Evolutionary conservation across 2,797 vertebrate species (phyloP).

Genomic region (Meda fulgida): DNA sequence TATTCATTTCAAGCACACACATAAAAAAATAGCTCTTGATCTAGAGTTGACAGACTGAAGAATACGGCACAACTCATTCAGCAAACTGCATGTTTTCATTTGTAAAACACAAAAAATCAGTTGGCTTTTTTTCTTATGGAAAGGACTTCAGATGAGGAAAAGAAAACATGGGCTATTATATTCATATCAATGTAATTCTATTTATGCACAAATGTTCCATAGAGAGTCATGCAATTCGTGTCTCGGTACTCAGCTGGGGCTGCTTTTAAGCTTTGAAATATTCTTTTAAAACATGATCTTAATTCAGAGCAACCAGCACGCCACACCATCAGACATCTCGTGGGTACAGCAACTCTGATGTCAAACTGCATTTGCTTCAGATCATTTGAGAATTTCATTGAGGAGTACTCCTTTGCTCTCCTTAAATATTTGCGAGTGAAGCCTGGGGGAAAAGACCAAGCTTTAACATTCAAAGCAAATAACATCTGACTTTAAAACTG

Average conservation of each 20-base stretch:
- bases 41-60: background rate
- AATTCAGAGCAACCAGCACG: conserved; percentile 61
- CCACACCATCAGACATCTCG: conserved; percentile 64
- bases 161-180: conserved; percentile 57
- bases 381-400: conserved; percentile 61
- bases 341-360: conserved; percentile 62
- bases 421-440: conserved; percentile 58
- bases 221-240: conserved; percentile 59
- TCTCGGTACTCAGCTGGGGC: conserved; percentile 50
- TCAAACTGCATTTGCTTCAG: conserved; percentile 67
- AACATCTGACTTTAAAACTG: conserved; percentile 68
- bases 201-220: conserved; percentile 60
- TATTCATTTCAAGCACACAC: background rate
- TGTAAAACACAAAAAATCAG: conserved; percentile 42
- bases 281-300: conserved; percentile 66
- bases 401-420: conserved; percentile 58
- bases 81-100: conserved; percentile 39
- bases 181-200: conserved; percentile 59
- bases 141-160: conserved; percentile 54
- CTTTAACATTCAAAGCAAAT: conserved; percentile 66
- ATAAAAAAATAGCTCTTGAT: background rate
- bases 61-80: conserved; percentile 40
- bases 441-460: conserved; percentile 59
- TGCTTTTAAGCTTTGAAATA: conserved; percentile 63
- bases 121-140: conserved; percentile 54